Evolutionary conservation across 92 coral and sea anemone species (phyloP).

Genomic region (Epizoanthus illoricatus): DNA sequence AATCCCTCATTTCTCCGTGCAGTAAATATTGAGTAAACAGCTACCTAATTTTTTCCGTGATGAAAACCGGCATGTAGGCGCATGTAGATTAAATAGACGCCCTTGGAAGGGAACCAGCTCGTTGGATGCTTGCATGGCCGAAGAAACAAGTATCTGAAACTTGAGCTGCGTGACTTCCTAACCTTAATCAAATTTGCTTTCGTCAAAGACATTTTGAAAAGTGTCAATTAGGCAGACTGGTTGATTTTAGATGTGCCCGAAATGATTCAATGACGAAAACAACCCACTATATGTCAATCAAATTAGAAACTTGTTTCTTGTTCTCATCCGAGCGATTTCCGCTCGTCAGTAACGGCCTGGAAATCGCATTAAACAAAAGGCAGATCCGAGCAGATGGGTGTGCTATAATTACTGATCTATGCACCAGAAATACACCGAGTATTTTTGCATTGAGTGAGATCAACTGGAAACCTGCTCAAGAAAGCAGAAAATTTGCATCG

Average conservation of each 20-base stretch:
- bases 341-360: conserved; percentile 19
- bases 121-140: conserved; percentile 23
- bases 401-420: conserved; percentile 7
- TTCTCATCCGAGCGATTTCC: conserved; percentile 36
- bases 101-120: conserved; percentile 8
- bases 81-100: not conserved
- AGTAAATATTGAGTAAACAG: not conserved
- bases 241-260: conserved; percentile 25
- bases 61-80: not conserved
- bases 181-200: conserved; percentile 25
- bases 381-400: not conserved
- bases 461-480: conserved; percentile 10
- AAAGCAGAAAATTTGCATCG: conserved; percentile 25
- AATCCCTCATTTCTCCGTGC: conserved; percentile 45
- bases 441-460: not conserved
- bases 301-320: conserved; percentile 7
- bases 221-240: conserved; percentile 15
- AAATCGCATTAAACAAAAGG: conserved; percentile 30
- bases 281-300: conserved; percentile 37
- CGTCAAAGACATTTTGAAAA: conserved; percentile 32
- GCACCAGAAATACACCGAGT: conserved; percentile 11
- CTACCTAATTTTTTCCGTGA: not conserved
- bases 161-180: conserved; percentile 29
- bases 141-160: conserved; percentile 23
- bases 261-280: conserved; percentile 44